Conservation (phyloP, 2,888 invertebrate genomes). For the Gandaritis pyraliata region DNA sequence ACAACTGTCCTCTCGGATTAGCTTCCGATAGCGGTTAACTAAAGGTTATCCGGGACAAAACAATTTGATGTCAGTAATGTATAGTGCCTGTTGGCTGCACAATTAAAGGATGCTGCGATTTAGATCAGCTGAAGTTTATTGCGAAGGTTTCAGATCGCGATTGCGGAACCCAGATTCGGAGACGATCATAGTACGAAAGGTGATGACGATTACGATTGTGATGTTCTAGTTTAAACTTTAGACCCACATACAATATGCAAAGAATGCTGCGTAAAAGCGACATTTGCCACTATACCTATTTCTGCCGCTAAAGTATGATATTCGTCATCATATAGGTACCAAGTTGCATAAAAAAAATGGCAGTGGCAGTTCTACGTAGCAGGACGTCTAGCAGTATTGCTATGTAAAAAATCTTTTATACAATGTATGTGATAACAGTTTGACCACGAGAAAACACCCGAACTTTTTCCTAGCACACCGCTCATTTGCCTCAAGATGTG, state of each 20-base stretch:
- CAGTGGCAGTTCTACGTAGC: too few species aligned
- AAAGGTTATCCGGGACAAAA: conserved; percentile 42
- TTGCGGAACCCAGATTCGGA: conserved; percentile 24
- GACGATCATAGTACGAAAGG: neutral
- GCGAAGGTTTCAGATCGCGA: conserved; percentile 20
- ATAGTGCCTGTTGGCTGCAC: conserved; percentile 25
- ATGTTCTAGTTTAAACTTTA: conserved; percentile 1
- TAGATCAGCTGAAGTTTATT: conserved; percentile 19
- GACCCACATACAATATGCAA: neutral
- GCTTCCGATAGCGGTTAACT: conserved; percentile 32
- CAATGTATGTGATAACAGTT: too few species aligned
- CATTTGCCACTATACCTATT: too few species aligned
- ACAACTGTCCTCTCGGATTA: conserved; percentile 39
- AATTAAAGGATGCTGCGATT: conserved; percentile 33
- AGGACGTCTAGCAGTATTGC: too few species aligned
- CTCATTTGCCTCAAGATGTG: too few species aligned
- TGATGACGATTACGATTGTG: neutral
- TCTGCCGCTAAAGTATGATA: too few species aligned
- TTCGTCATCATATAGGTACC: too few species aligned
- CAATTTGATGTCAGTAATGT: conserved; percentile 37
- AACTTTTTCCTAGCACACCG: too few species aligned
- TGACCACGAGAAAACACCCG: too few species aligned
- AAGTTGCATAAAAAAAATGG: too few species aligned
- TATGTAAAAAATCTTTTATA: too few species aligned
- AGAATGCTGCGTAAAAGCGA: too few species aligned